Evolutionary conservation across 1,140 invertebrate species (phyloP).

Genomic region (Euwallacea fornicatus): DNA sequence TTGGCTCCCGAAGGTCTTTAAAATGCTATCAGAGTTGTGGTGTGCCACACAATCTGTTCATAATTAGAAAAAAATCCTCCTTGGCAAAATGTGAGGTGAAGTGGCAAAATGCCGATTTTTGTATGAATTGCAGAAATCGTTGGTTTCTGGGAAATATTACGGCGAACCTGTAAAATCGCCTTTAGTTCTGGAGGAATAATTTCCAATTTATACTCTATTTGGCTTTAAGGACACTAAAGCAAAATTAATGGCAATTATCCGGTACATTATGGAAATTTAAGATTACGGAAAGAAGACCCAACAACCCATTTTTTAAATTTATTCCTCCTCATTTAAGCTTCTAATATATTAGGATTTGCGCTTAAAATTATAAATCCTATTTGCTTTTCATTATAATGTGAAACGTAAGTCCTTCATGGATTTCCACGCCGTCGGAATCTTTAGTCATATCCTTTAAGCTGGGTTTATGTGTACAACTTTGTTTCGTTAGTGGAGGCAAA

Average conservation of each 20-base stretch:
- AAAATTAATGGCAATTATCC: slow-evolving; percentile 32
- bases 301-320: slow-evolving; percentile 7
- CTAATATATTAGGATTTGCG: slow-evolving; percentile 9
- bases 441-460: too few species aligned
- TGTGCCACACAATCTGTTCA: slow-evolving; percentile 42
- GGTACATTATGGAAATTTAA: slow-evolving; percentile 17
- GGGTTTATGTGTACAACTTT: too few species aligned
- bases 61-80: slow-evolving; percentile 44
- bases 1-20: slow-evolving; percentile 43
- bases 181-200: too few species aligned
- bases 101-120: slow-evolving; percentile 1
- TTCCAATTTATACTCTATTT: neutral
- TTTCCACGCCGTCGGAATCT: too few species aligned
- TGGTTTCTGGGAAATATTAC: too few species aligned
- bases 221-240: slow-evolving; percentile 7
- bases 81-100: neutral
- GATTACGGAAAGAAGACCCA: slow-evolving; percentile 15
- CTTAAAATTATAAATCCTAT: neutral
- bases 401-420: too few species aligned
- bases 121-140: too few species aligned
- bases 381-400: too few species aligned
- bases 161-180: too few species aligned
- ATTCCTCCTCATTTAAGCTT: slow-evolving; percentile 32
- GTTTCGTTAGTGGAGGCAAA: too few species aligned
- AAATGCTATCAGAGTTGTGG: slow-evolving; percentile 42